Evolutionary conservation across 2,888 invertebrate genomes (phyloP).

Genomic region (Ligdia adustata): DNA sequence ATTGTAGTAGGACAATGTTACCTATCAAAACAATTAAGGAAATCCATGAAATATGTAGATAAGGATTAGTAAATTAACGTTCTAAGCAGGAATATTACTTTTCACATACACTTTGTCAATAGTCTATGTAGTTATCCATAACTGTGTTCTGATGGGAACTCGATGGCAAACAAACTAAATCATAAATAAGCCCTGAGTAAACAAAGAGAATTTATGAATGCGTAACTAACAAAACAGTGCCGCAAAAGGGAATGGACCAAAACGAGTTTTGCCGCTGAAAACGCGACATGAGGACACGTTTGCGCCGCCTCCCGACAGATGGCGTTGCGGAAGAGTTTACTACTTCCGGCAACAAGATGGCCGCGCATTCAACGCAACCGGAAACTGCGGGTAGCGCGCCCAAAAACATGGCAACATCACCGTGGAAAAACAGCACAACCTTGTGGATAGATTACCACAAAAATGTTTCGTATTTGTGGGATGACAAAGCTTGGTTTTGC

Average conservation of each 20-base stretch:
- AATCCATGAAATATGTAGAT: too few relatives aligned
- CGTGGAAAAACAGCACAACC: conserved; percentile 27
- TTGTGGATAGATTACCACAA: not conserved
- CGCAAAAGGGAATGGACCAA: conserved; percentile 50
- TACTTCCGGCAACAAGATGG: conserved; percentile 83
- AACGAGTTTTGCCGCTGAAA: conserved; percentile 42
- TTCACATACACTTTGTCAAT: too few relatives aligned
- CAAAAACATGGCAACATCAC: conserved; percentile 60
- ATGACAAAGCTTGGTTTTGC: not conserved
- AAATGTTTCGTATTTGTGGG: not conserved
- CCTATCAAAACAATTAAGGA: too few relatives aligned
- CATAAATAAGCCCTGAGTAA: conserved; percentile 25
- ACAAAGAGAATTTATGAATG: conserved; percentile 34
- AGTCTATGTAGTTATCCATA: too few relatives aligned
- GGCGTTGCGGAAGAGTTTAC: conserved; percentile 80
- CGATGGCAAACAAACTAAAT: too few relatives aligned
- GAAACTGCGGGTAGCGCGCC: conserved; percentile 70
- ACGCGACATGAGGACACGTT: conserved; percentile 50
- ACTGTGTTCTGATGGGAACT: too few relatives aligned
- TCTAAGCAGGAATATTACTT: too few relatives aligned
- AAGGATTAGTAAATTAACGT: too few relatives aligned
- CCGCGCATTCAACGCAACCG: conserved; percentile 71
- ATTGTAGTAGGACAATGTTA: too few relatives aligned
- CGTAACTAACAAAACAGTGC: conserved; percentile 24
- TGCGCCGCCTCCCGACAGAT: conserved; percentile 58